phyloP scores from a whole-genome alignment of 2,113 vertebrate species.

The Cyanoramphus novaezelandiae region DNA sequence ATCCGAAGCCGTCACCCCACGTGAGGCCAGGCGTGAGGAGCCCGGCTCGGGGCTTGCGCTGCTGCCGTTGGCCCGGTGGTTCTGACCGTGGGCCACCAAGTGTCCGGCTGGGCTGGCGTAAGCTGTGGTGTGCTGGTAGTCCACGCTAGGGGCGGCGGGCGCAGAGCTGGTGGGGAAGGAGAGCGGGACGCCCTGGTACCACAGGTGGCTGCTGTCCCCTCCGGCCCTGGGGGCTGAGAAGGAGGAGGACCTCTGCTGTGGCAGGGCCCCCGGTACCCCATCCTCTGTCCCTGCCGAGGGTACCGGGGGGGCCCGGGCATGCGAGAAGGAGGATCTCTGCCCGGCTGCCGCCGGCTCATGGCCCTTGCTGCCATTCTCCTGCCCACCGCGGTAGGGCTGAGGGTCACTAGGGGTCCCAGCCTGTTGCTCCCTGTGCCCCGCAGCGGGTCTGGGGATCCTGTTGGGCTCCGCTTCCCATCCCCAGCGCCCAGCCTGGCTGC shows the following conservation, averaged over 20 bases:
- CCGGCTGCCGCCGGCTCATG: neutral
- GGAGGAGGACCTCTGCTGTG: slow-evolving; percentile 21
- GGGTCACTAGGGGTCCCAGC: neutral
- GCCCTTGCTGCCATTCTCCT: neutral
- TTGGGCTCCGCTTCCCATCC: slow-evolving; percentile 30
- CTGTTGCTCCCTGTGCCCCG: neutral
- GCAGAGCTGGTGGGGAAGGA: slow-evolving; percentile 27
- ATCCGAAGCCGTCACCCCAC: neutral
- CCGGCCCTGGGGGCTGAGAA: neutral
- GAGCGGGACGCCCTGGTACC: slow-evolving; percentile 47
- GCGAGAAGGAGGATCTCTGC: slow-evolving; percentile 62
- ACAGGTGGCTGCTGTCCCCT: neutral
- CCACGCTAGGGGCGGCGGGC: neutral
- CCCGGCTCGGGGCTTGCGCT: neutral
- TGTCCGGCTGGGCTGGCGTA: neutral
- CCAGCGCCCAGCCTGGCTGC: neutral
- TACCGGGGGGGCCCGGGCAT: neutral
- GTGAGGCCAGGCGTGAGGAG: neutral
- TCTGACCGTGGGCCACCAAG: slow-evolving; percentile 45
- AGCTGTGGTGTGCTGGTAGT: neutral
- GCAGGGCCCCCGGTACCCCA: neutral
- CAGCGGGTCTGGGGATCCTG: neutral
- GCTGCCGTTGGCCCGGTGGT: slow-evolving; percentile 15
- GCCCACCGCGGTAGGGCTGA: neutral
- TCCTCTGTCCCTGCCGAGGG: neutral